Evolutionary conservation across 2,888 invertebrate genomes (phyloP).

Genomic region (Parascotia fuliginaria): DNA sequence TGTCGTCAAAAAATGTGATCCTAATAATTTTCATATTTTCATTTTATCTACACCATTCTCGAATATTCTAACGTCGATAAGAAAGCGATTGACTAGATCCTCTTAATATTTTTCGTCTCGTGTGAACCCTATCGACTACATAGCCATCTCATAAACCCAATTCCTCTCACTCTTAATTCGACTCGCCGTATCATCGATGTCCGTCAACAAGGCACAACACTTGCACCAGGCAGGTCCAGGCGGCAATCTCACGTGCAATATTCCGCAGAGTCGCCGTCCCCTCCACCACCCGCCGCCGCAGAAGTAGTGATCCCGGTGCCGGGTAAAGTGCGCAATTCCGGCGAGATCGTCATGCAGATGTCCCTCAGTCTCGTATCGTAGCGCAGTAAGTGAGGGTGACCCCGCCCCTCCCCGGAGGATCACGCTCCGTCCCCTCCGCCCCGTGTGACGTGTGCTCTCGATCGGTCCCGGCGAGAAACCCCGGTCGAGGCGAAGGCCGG

Average conservation of each 20-base stretch:
- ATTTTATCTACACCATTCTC: neutral
- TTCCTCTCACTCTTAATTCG: conserved; percentile 17
- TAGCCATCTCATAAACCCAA: conserved; percentile 18
- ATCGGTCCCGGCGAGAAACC: conserved; percentile 16
- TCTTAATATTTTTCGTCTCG: conserved; percentile 3
- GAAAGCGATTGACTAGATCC: neutral
- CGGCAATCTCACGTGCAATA: conserved; percentile 46
- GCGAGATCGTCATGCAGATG: conserved; percentile 61
- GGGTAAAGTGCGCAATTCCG: conserved; percentile 72
- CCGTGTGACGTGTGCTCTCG: conserved; percentile 44
- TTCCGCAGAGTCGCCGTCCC: conserved; percentile 50
- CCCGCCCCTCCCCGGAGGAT: conserved; percentile 29
- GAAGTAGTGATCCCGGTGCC: conserved; percentile 75
- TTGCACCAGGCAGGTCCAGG: neutral
- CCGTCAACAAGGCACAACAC: conserved; percentile 19
- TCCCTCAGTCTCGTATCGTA: conserved; percentile 62
- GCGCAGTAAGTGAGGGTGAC: conserved; percentile 69
- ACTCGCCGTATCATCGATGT: conserved; percentile 18
- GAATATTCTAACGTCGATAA: neutral
- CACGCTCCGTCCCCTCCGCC: conserved; percentile 15
- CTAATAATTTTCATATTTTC: neutral
- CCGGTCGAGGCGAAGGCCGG: conserved; percentile 32
- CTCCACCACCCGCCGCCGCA: conserved; percentile 59
- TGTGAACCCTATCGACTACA: conserved; percentile 12
- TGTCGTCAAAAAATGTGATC: neutral